Evolutionary conservation across 2,797 vertebrate genomes (phyloP), one percentile per base, ranked within the genome.

Genomic region (Onychomys torridus): DNA sequence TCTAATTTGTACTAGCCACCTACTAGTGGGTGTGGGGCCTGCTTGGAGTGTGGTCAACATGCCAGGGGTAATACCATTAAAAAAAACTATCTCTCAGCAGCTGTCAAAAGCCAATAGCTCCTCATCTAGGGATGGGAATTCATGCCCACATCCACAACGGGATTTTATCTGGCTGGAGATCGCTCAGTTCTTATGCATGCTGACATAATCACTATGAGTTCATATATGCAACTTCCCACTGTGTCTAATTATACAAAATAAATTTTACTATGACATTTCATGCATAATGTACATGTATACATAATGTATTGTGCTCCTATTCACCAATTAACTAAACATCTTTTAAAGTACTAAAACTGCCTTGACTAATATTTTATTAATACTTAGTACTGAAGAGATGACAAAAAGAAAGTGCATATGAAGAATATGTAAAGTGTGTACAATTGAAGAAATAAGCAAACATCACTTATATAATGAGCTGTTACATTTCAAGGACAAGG

Each of bases 401-500:
- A 92, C 27, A 85, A 49, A 3, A 89, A 65, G 37, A 86, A 97
- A 89, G 10, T 21, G 95, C 34, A 59, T 65, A 49, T 17, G 29
- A 94, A 93, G 96, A 69, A 96, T 71, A 46, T 52, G 3, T 37
- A 65, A 90, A 61, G 63, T 78, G 43, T 19, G 21, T 63, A 92
- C 69, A 67, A 52, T 57, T 5, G 63, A 86, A 90, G n/a, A 92
- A 89, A 76, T 82, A 65, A 87, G 71, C 2, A 78, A 43, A 73
- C 17, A 91, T 43, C 86, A 77, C 19, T 90, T 96, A 40, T 59
- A 92, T 9, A 95, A 97, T 89, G 6, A 96, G 23, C 34, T 78
- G 85, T 75, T 93, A 37, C 9, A 19, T 90, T 96, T 86, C 71
- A 86, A 52, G 27, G 79, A 96, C 69, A 91, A 93, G 63, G 46